Evolutionary conservation across 2,888 invertebrate genomes (phyloP), one percentile per base, ranked within the genome.

Genomic region (Noctua fimbriata): DNA sequence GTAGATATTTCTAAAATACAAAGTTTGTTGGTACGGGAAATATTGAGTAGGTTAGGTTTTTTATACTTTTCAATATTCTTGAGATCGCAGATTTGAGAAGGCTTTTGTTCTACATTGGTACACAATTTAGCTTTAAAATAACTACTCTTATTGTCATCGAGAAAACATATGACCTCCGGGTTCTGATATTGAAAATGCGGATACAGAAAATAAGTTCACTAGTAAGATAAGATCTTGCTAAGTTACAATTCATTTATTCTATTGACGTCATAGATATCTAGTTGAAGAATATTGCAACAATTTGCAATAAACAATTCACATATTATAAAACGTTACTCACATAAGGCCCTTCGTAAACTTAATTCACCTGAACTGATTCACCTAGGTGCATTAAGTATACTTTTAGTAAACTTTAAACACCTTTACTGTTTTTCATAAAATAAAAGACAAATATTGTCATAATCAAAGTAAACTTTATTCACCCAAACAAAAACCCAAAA

Each of bases 231-330:
- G 16, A 36, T 36, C 36, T 36, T 36, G 36, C 5, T 36, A 36
- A 5, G 36, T 36, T 4, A 36, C 36, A 36, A 36, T 36, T 36
- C 24, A 28, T 41, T 5, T 24, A 24, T 60, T 32, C n/a, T 10
- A 49, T 55, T 69, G 47, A 49, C 41, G 28, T 41, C 74, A 81
- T 41, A 6, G 60, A 49, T 76, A 36, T 5, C 36, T 36, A 63
- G 47, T 32, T n/a, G 6, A 71, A 71, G 5, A 74, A 70, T 49
- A 78, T 73, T 65, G 67, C 78, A 84, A 85, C 44, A 36, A 67
- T 55, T 72, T 69, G 74, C 84, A 78, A 44, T 60, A 77, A 81
- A 69, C 58, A 73, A 81, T 76, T 78, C 5, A 36, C 36, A 36
- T 76, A 28, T 58, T 49, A 41, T 28, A 63, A 73, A 70, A 70